phyloP scores from a whole-genome alignment of 2,888 invertebrate species.

The Mythimna pallens region DNA sequence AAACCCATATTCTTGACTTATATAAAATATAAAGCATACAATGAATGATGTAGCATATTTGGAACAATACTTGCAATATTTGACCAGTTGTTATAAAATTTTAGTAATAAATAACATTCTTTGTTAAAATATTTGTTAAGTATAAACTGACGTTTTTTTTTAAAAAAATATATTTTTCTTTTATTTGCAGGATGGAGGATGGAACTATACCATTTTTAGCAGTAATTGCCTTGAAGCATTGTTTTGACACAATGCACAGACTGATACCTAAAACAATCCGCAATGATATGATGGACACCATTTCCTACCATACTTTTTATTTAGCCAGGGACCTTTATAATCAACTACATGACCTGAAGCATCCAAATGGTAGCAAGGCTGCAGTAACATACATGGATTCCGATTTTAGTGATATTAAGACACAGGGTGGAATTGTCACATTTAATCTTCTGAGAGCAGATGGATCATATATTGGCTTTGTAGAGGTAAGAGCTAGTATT shows the following conservation, averaged over 20 bases:
- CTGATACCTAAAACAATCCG: conserved; percentile 90
- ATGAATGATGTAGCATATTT: conserved; percentile 41
- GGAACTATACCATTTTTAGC: conserved; percentile 97
- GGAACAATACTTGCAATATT: conserved; percentile 18
- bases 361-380: conserved; percentile 93
- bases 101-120: not conserved
- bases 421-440: conserved; percentile 96
- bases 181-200: conserved; percentile 95
- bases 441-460: conserved; percentile 96
- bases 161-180: conserved; percentile 63
- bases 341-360: conserved; percentile 91
- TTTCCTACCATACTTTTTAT: conserved; percentile 94
- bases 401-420: conserved; percentile 90
- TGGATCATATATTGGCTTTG: conserved; percentile 96
- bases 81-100: conserved; percentile 35
- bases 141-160: not conserved
- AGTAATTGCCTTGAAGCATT: conserved; percentile 95
- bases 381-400: conserved; percentile 94
- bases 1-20: not conserved
- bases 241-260: conserved; percentile 94
- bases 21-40: not conserved
- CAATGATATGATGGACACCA: conserved; percentile 90
- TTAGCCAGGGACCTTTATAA: conserved; percentile 94
- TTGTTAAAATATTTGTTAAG: not conserved
- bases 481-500: conserved; percentile 91